Evolutionary conservation across 2,113 vertebrate species (phyloP).

Genomic region (Parus major): DNA sequence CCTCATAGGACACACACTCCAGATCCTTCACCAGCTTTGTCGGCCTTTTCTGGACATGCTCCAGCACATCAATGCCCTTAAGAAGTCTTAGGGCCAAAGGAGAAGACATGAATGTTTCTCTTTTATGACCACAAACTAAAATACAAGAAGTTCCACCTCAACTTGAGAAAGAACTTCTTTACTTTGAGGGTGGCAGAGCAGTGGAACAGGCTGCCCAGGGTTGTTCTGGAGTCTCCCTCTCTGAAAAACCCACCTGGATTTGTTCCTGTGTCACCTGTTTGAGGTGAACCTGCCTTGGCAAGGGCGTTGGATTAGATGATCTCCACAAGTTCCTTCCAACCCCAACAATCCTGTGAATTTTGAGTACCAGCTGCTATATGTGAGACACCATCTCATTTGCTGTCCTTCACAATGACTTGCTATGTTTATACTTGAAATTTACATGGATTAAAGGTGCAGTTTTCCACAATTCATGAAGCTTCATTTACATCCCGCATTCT

Average conservation of each 20-base stretch:
- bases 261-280: background rate
- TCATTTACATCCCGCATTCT: background rate
- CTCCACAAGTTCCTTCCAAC: background rate
- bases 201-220: background rate
- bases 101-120: background rate
- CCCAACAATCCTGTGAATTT: rapidly evolving
- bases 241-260: background rate
- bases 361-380: background rate
- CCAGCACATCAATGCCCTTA: background rate
- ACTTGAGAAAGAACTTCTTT: background rate
- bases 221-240: background rate
- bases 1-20: background rate
- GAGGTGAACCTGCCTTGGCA: background rate
- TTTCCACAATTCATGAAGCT: background rate
- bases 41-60: background rate
- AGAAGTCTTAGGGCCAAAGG: background rate
- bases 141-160: background rate
- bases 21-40: rapidly evolving
- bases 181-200: rapidly evolving
- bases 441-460: background rate
- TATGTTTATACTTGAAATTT: background rate
- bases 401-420: background rate
- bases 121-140: background rate
- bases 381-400: background rate
- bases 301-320: background rate